Conservation (phyloP, 1,140 invertebrate genomes). For the Battus philenor region DNA sequence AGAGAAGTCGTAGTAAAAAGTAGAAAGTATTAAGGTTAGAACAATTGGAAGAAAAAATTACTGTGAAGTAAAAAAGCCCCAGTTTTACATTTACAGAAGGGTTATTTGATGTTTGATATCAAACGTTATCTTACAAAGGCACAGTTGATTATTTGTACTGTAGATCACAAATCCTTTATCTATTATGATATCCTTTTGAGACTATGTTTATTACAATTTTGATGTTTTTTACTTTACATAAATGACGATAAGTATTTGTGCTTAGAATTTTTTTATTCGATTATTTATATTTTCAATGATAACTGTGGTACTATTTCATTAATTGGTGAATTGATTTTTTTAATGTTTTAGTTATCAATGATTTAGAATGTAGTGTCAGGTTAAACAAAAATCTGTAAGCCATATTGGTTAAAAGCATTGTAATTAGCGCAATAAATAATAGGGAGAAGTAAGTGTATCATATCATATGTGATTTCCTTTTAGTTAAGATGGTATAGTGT, state of each 20-base stretch:
- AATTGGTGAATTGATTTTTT: not conserved
- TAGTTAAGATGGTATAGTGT: too few species aligned
- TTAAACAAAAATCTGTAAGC: not conserved
- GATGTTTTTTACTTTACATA: not conserved
- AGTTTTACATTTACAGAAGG: too few species aligned
- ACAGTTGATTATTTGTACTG: too few species aligned
- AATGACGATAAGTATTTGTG: not conserved
- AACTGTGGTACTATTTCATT: not conserved
- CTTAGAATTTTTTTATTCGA: not conserved
- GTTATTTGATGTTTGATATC: too few species aligned
- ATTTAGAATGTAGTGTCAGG: not conserved
- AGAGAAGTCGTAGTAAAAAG: too few species aligned
- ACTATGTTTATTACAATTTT: not conserved
- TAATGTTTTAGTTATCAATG: not conserved
- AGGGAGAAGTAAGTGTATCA: not conserved
- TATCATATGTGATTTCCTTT: constrained; percentile 14
- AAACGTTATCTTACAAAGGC: too few species aligned
- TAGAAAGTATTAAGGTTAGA: too few species aligned
- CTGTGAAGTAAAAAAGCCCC: too few species aligned
- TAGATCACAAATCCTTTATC: too few species aligned
- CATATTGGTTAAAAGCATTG: constrained; percentile 7
- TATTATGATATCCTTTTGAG: not conserved
- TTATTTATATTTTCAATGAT: not conserved
- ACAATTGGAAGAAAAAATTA: too few species aligned
- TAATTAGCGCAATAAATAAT: not conserved